phyloP scores from a whole-genome alignment of 2,888 invertebrate species.

The Cantharis flavilabris region DNA sequence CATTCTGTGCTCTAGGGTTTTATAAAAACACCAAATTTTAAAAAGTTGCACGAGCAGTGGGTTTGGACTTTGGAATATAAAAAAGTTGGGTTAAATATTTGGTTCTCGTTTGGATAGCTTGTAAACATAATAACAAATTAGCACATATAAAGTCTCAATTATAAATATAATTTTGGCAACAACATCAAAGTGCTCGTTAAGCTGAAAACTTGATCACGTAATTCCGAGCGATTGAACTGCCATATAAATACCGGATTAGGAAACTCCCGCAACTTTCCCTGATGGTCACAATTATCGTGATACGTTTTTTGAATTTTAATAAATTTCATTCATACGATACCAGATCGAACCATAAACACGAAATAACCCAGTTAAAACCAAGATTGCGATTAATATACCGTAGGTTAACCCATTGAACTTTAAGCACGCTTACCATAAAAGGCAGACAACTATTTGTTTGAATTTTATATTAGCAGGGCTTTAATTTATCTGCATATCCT shows the following conservation, averaged over 20 bases:
- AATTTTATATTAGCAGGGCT: not conserved
- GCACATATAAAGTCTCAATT: not conserved
- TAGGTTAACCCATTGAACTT: conserved; percentile 18
- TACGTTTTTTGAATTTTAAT: not conserved
- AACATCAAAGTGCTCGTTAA: not conserved
- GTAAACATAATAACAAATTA: not conserved
- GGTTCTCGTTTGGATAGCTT: not conserved
- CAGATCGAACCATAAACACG: not conserved
- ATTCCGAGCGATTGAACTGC: not conserved
- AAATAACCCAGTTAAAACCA: not conserved
- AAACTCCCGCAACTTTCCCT: not conserved
- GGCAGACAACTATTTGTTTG: not conserved
- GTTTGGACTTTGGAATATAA: not conserved
- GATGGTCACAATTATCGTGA: not conserved
- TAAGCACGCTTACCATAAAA: conserved; percentile 4
- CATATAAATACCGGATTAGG: not conserved
- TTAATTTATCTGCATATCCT: not conserved
- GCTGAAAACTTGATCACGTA: not conserved
- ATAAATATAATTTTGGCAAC: not conserved
- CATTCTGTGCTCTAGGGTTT: not conserved
- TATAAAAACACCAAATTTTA: not conserved
- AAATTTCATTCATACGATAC: not conserved
- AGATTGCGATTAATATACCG: conserved; percentile 13
- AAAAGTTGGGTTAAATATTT: not conserved
- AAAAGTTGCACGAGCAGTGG: not conserved